Evolutionary conservation across 2,888 invertebrate species (phyloP).

Genomic region (Diarsia brunnea): DNA sequence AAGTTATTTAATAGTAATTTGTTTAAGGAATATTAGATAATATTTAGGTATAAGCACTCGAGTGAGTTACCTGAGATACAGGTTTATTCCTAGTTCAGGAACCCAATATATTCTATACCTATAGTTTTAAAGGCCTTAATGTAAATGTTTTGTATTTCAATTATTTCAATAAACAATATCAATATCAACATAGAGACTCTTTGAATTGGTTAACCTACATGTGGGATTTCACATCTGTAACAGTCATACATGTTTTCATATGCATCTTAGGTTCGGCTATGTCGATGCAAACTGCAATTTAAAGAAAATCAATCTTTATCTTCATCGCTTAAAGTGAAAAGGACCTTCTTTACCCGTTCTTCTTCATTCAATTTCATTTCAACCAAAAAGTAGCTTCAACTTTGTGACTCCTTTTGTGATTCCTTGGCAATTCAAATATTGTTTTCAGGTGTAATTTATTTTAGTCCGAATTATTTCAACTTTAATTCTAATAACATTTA

Average conservation of each 20-base stretch:
- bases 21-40: no score
- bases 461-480: not conserved
- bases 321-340: not conserved
- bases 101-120: no score
- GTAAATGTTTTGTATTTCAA: no score
- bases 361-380: not conserved
- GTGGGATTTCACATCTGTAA: no score
- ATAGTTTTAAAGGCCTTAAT: no score
- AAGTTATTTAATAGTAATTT: no score
- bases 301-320: not conserved
- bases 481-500: constrained; percentile 4
- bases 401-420: not conserved
- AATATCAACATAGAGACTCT: no score
- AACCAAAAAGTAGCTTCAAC: not conserved
- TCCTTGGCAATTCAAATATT: not conserved
- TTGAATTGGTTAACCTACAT: no score
- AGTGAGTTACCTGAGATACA: no score
- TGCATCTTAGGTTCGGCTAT: not conserved
- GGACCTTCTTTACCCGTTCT: not conserved
- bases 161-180: no score
- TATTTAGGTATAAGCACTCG: no score
- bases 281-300: not conserved
- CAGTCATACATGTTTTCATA: not conserved
- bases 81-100: no score
- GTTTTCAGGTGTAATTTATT: not conserved